phyloP scores from a whole-genome alignment of 2,113 vertebrate genomes.

The Damaliscus lunatus region DNA sequence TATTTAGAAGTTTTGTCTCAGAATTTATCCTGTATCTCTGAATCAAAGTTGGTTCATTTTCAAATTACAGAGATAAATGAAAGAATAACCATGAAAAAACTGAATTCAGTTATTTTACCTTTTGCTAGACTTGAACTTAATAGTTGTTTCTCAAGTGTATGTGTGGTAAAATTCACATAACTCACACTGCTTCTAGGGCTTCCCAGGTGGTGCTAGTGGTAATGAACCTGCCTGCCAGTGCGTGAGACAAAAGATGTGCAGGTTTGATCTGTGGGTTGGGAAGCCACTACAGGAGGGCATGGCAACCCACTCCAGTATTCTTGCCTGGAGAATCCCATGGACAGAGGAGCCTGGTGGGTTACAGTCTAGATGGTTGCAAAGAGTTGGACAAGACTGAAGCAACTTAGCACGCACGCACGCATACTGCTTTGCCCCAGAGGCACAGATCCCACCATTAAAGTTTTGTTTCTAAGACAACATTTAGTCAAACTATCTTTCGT shows the following conservation, averaged over 20 bases:
- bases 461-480: neutral
- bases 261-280: neutral
- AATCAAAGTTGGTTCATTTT: neutral
- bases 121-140: neutral
- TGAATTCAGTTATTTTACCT: neutral
- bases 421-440: neutral
- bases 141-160: neutral
- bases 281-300: neutral
- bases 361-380: neutral
- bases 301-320: neutral
- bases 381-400: neutral
- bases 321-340: neutral
- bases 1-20: constrained; percentile 25
- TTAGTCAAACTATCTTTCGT: neutral
- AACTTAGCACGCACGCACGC: neutral
- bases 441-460: neutral
- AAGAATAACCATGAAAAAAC: neutral
- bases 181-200: neutral
- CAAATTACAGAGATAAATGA: neutral
- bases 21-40: neutral
- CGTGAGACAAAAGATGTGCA: neutral
- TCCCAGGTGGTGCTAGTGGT: neutral
- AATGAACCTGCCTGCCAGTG: neutral
- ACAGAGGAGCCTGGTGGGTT: neutral
- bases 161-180: neutral